Base-by-base conservation (phyloP, 2,888 invertebrate species). In the Cerastoderma edule region DNA sequence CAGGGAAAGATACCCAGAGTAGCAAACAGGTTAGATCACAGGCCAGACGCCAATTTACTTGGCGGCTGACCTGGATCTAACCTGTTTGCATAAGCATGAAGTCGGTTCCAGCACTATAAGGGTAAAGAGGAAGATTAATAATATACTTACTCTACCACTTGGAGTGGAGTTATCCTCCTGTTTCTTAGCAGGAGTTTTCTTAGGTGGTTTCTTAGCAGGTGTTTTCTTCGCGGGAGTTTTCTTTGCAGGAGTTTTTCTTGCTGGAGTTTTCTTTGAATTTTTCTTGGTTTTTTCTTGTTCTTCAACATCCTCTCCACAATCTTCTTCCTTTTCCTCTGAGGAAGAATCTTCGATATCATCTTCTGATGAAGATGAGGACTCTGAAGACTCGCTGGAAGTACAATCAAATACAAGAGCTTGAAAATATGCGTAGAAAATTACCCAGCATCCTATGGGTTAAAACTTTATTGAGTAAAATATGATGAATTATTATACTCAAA, bases 301-400 rank as follows among this genome's bases (percentile, higher is more conserved):
- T 27, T 27, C 27, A 13, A 30, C 50, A 3, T 3, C 50, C 53
- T 60, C 33, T 30, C 28, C 63, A 5, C 22, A n/a, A 13, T 35
- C 63, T 10, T 35, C 35, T 19, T 13, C 32, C 10, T 68, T 60
- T 24, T 50, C 44, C 28, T 22, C 39, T 13, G n/a, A n/a, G n/a
- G n/a, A n/a, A n/a, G n/a, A n/a, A n/a, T 57, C 57, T 48, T 65
- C 60, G 16, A 48, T 60, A 8, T 50, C 48, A 2, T 65, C 22
- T 39, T 46, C 64, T 0, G 35, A 35, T 13, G n/a, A 30, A 3
- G 65, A 28, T 1, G 56, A 46, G 8, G 54, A 46, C 24, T 63
- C 63, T 8, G 72, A 72, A 19, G 72, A 60, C 22, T 71, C 71
- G 56, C 71, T 71, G 22, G 28, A 65, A 65, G 13, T 16, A 46